Base-by-base conservation (phyloP, 2,797 vertebrate genomes). In the Spondyliosoma cantharus region DNA sequence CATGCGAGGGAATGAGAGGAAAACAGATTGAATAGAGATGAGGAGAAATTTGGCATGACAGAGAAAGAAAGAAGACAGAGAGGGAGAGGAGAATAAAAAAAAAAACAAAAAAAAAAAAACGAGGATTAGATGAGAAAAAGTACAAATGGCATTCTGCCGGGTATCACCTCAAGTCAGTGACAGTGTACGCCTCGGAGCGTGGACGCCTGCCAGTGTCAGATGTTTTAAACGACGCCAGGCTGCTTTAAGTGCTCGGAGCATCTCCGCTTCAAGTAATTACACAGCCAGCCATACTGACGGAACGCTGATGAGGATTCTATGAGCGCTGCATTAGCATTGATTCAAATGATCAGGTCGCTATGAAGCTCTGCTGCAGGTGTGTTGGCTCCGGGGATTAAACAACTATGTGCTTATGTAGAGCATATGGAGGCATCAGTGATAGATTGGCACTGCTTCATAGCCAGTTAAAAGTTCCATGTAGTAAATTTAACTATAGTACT, bases 11-110 rank as follows among this genome's bases (percentile, higher is more conserved):
- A 65, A 65, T 20, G 32, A 76, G 48, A 45, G 29, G 32, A 61
- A 32, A 48, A 63, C 13, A 71, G 69, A 74, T 60, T 43, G 74
- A 76, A 67, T 27, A 32, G 49, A 60, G 70, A 81, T n/a, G 62
- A 76, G 65, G 59, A 46, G 56, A 19, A 71, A 66, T 68, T 60
- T 76, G 67, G 64, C 54, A 14, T 48, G 42, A 7, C 42, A 27
- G 68, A 58, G 32, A 49, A 50, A 48, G 52, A 68, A 19, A 54
- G 29, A 71, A 45, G 63, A 66, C 19, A 29, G 20, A 68, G 57
- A 17, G 57, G 12, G 50, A 11, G 9, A 37, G 3, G 5, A n/a
- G n/a, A n/a, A n/a, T n/a, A n/a, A n/a, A n/a, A n/a, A n/a, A n/a
- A n/a, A n/a, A n/a, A n/a, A n/a, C n/a, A n/a, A n/a, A n/a, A n/a